Base-by-base conservation (phyloP, 2,113 vertebrate genomes). In the Neopipo cinnamomea region DNA sequence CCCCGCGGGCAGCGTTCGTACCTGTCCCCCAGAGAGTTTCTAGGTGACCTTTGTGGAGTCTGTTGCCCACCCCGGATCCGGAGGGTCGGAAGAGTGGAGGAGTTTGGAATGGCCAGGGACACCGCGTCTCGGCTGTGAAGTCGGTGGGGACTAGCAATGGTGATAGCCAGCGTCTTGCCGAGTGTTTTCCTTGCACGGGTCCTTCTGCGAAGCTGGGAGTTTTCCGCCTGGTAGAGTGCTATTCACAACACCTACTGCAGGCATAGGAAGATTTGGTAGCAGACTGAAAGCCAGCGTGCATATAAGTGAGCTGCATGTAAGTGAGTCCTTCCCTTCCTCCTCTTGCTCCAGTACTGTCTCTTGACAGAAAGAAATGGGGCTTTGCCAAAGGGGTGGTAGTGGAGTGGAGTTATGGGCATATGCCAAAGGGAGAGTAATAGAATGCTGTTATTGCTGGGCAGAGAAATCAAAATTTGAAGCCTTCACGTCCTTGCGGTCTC, bases 391-490 rank as follows among this genome's bases (percentile, higher is more conserved):
- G 66, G 20, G 1, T 23, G 3, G 12, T 17, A 11, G 30, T 33
- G 50, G 21, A 66, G 41, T 12, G 16, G 63, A 53, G 31, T 79
- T 90, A 12, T 0, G 21, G 74, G 82, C 20, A 2, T 70, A 6
- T 75, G 56, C 62, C 67, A 50, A 11, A 72, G 53, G 58, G 24
- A 4, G 62, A 25, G 37, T 8, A 42, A 30, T 49, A 59, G 50
- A 71, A n/a, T 21, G 44, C 49, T 65, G 35, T 67, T 90, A 63
- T 7, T 85, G 67, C 79, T 78, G 75, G 83, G 46, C 63, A 55
- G 68, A 65, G 85, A 85, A 79, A 76, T 47, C 11, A 80, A 30
- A 84, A 93, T 78, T 17, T 72, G 93, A 85, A 87, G 23, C n/a
- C 58, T 44, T 82, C 9, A 0, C 79, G 74, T 47, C 76, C 50